These are phyloP conservation scores for Vultur gryphus DNA, from an alignment of 2,797 vertebrate genomes.

Conservation along the genomic window DNA sequence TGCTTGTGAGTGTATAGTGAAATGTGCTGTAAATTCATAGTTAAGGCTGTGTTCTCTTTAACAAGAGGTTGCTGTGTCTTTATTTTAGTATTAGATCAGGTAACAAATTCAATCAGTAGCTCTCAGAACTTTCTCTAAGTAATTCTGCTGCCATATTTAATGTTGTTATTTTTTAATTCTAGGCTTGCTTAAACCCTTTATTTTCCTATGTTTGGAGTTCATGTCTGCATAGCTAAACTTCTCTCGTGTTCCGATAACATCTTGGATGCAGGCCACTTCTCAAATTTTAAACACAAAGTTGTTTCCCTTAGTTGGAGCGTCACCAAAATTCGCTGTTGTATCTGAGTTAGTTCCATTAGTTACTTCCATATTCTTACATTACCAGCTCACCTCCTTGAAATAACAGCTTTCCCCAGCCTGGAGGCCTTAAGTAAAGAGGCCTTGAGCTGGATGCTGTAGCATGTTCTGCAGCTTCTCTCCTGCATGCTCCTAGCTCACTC, in stretches of 20 bases:
- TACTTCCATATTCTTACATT: background rate
- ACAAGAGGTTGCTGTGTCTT: background rate
- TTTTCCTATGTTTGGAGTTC: background rate
- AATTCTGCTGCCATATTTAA: background rate
- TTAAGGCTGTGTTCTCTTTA: background rate
- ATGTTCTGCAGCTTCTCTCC: background rate
- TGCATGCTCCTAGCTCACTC: background rate
- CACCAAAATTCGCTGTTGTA: conserved; percentile 5
- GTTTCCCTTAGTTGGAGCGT: background rate
- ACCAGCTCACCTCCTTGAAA: conserved; percentile 11
- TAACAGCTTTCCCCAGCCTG: background rate
- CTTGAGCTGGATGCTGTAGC: background rate
- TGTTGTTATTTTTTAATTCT: background rate
- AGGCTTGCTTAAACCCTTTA: background rate
- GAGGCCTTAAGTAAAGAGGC: background rate
- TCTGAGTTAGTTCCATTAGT: background rate
- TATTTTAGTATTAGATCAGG: background rate
- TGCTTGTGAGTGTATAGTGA: background rate
- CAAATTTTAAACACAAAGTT: conserved; percentile 6
- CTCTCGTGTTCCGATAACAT: background rate
- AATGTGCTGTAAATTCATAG: background rate
- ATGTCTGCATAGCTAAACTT: background rate
- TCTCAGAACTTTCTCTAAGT: background rate
- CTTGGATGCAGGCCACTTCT: conserved; percentile 28
- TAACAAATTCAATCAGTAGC: background rate